These are phyloP conservation scores for Thera obeliscata DNA, from an alignment of 2,888 invertebrate genomes.

Conservation along the genomic window DNA sequence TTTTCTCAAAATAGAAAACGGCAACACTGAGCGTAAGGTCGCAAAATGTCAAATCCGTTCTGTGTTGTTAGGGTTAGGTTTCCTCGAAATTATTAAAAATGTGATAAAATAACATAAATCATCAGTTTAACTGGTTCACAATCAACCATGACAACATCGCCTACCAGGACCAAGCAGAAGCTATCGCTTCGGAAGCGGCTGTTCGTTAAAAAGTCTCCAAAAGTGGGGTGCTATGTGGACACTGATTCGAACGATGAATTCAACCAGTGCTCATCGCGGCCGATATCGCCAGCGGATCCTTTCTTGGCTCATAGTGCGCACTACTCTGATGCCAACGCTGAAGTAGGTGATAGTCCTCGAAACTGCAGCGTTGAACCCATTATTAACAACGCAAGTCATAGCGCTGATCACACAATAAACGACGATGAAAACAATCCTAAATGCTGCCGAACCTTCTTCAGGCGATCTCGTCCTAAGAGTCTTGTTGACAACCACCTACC, in stretches of 20 bases:
- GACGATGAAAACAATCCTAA: constrained; percentile 71
- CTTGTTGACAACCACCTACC: constrained; percentile 64
- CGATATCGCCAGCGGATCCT: constrained; percentile 79
- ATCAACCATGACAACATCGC: constrained; percentile 80
- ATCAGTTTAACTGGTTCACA: constrained; percentile 64
- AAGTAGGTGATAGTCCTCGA: constrained; percentile 54
- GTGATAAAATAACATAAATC: constrained; percentile 80
- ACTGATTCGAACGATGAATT: constrained; percentile 79
- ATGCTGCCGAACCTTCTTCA: constrained; percentile 77
- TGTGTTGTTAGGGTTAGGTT: constrained; percentile 70
- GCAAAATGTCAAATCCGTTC: constrained; percentile 49
- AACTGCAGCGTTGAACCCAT: constrained; percentile 56
- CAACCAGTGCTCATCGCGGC: constrained; percentile 70
- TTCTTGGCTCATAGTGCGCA: constrained; percentile 76
- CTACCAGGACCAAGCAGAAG: constrained; percentile 78
- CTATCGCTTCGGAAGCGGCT: constrained; percentile 78
- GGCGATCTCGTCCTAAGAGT: constrained; percentile 75
- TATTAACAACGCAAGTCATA: constrained; percentile 55
- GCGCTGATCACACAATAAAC: constrained; percentile 52
- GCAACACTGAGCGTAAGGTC: no score
- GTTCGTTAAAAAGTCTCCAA: constrained; percentile 81
- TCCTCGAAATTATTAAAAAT: constrained; percentile 75
- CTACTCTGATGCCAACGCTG: constrained; percentile 57
- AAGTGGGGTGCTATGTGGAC: constrained; percentile 82
- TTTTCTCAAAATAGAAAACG: no score